Conservation (phyloP, 2,113 vertebrate species). For the Cebus imitator region DNA sequence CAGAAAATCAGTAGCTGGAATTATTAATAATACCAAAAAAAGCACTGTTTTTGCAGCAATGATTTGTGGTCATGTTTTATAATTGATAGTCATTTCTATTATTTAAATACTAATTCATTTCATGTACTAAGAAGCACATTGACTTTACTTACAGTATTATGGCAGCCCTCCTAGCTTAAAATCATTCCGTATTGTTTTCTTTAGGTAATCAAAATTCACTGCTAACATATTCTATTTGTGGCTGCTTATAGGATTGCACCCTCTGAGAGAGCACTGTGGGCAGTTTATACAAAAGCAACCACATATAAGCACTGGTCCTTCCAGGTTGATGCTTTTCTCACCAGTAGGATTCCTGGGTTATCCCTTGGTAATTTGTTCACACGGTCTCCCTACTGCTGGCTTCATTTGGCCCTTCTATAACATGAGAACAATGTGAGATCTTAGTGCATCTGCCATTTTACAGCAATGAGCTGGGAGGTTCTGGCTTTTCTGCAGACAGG, state of each 20-base stretch:
- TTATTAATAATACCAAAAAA: slow-evolving; percentile 68
- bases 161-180: slow-evolving; percentile 44
- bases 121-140: slow-evolving; percentile 51
- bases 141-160: slow-evolving; percentile 56
- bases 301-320: background rate
- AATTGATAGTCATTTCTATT: slow-evolving; percentile 70
- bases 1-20: slow-evolving; percentile 62
- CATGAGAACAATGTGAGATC: background rate
- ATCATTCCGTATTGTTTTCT: slow-evolving; percentile 47
- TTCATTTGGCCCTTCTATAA: background rate
- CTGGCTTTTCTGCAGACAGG: background rate
- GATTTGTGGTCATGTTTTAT: slow-evolving; percentile 61
- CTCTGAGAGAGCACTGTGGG: background rate
- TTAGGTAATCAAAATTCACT: slow-evolving; percentile 45
- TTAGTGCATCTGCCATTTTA: background rate
- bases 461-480: background rate
- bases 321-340: background rate
- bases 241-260: background rate
- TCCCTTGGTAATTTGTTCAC: background rate
- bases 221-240: background rate
- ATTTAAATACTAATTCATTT: slow-evolving; percentile 73
- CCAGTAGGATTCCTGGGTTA: background rate
- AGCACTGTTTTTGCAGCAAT: slow-evolving; percentile 48
- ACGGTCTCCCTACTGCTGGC: background rate
- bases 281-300: background rate